A percentile compares a stretch with the other conserved stretches of the same genome.
phyloP scores from a whole-genome alignment of 2,888 invertebrate species.

The Drosophila paramelanica region DNA sequence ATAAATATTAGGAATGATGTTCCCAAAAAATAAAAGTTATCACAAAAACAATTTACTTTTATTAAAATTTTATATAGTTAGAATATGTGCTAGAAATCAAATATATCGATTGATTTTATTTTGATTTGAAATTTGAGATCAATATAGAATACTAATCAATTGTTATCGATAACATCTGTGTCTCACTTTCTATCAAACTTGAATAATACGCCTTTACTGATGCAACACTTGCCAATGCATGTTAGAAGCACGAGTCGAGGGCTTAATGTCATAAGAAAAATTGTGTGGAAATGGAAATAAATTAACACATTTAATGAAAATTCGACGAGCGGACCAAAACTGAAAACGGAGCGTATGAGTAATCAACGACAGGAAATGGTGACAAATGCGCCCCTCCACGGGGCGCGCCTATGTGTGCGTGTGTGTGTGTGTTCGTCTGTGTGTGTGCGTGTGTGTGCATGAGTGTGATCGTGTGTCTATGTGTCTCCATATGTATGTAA shows the following conservation, averaged over 20 bases:
- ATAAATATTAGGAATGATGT: no score
- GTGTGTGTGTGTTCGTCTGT: background rate
- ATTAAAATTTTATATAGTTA: no score
- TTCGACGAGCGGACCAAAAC: conserved; percentile 55
- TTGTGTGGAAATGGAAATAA: conserved; percentile 75
- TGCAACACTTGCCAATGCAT: conserved; percentile 14
- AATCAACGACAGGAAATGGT: conserved; percentile 82
- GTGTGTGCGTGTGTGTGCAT: conserved; percentile 7
- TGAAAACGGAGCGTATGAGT: conserved; percentile 79
- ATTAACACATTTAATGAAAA: conserved; percentile 78
- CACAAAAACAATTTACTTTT: no score
- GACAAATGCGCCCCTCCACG: conserved; percentile 69
- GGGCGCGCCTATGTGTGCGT: conserved; percentile 7
- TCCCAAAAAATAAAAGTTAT: no score
- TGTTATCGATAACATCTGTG: conserved; percentile 12
- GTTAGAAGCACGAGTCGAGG: background rate
- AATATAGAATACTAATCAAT: background rate
- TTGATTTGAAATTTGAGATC: background rate
- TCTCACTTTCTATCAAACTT: background rate
- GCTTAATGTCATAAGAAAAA: conserved; percentile 25
- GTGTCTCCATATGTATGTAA: conserved; percentile 57
- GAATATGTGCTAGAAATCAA: no score
- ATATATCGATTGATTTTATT: background rate
- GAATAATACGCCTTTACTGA: background rate
- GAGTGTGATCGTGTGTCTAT: conserved; percentile 27